Evolutionary conservation across 53 echinoderm and acorn worm genomes (phyloP).

Genomic region (Henricia sp.): DNA sequence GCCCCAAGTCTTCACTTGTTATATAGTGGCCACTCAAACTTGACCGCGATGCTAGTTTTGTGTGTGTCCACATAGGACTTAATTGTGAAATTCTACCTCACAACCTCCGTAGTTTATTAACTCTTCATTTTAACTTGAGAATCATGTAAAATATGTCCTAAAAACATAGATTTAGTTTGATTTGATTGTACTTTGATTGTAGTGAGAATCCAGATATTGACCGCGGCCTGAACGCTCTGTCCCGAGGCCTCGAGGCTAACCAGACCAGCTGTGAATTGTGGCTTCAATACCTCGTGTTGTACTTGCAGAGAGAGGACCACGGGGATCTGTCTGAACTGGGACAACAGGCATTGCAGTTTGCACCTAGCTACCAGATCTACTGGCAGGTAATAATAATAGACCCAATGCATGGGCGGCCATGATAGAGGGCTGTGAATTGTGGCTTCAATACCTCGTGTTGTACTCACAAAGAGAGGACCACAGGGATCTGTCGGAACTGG

Average conservation of each 20-base stretch:
- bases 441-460: slow-evolving; percentile 79
- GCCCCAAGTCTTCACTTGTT: too few species aligned
- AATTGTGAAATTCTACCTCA: too few species aligned
- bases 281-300: slow-evolving; percentile 79
- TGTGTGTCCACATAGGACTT: too few species aligned
- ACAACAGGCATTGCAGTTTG: slow-evolving; percentile 79
- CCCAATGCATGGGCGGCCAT: too few species aligned
- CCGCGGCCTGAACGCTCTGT: slow-evolving; percentile 84
- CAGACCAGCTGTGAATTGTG: slow-evolving; percentile 73
- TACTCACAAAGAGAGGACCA: slow-evolving; percentile 66
- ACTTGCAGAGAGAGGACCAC: slow-evolving; percentile 59
- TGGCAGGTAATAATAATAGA: slow-evolving; percentile 96
- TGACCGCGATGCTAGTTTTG: too few species aligned
- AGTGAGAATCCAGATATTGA: slow-evolving; percentile 69
- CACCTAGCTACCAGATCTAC: slow-evolving; percentile 77
- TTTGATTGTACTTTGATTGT: not conserved
- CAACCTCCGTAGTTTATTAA: too few species aligned
- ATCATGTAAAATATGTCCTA: not conserved
- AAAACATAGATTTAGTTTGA: not conserved
- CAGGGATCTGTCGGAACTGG: slow-evolving; percentile 80
- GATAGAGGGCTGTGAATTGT: slow-evolving; percentile 72
- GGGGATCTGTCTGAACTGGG: slow-evolving; percentile 83
- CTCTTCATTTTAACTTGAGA: too few species aligned
- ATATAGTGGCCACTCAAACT: too few species aligned
- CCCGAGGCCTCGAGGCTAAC: slow-evolving; percentile 89